Percentiles rank a stretch among this genome's conserved stretches.
Evolutionary conservation across 2,888 invertebrate genomes (phyloP).

Genomic region (Callyntrura guangdongensis): DNA sequence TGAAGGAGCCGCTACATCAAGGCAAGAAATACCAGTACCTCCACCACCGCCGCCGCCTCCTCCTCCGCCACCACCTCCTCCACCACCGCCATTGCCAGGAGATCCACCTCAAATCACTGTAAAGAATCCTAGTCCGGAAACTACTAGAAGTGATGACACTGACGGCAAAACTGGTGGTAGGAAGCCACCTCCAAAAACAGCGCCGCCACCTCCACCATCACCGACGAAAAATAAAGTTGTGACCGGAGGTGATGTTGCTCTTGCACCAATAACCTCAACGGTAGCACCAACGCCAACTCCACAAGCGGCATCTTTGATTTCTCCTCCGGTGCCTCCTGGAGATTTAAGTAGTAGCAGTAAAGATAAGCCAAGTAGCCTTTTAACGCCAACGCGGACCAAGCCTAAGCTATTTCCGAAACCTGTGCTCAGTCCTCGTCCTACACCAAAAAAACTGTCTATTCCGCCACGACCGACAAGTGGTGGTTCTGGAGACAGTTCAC

Average conservation of each 20-base stretch:
- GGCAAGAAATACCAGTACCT: conserved; percentile 37
- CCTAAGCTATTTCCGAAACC: conserved; percentile 75
- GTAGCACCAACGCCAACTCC: conserved; percentile 15
- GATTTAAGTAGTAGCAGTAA: background rate
- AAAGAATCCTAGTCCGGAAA: conserved; percentile 46
- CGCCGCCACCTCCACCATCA: conserved; percentile 49
- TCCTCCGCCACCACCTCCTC: conserved; percentile 62
- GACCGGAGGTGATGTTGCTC: conserved; percentile 20
- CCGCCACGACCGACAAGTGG: conserved; percentile 65
- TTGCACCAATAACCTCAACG: background rate
- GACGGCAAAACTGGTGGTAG: background rate
- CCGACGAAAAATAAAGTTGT: conserved; percentile 25
- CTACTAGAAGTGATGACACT: conserved; percentile 7
- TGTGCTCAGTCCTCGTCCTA: conserved; percentile 72
- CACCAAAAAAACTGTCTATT: conserved; percentile 75
- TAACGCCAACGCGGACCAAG: conserved; percentile 73
- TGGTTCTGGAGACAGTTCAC: conserved; percentile 71
- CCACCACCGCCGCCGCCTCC: conserved; percentile 55
- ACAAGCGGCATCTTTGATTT: background rate
- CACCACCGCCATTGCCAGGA: conserved; percentile 40
- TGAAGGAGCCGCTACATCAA: background rate
- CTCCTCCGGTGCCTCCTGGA: conserved; percentile 57
- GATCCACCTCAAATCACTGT: conserved; percentile 70
- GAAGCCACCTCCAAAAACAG: conserved; percentile 9
- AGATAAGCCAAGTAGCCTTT: conserved; percentile 63